phyloP scores from a whole-genome alignment of 2,113 vertebrate species.

The Cheilinus undulatus region DNA sequence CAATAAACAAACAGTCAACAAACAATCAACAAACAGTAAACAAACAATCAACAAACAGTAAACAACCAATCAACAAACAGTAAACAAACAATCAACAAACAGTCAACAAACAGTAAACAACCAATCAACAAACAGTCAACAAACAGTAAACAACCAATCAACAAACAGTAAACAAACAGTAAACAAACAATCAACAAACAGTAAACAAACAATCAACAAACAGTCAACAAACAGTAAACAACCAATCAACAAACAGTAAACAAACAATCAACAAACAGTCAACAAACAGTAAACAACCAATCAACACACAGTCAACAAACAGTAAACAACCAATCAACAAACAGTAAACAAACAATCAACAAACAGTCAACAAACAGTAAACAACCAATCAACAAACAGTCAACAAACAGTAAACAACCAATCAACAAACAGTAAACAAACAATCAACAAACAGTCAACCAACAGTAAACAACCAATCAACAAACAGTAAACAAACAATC shows the following conservation, averaged over 20 bases:
- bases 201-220: not conserved
- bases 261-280: not conserved
- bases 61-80: not conserved
- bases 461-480: no score
- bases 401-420: no score
- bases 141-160: not conserved
- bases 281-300: not conserved
- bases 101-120: constrained; percentile 4
- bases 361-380: not conserved
- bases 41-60: not conserved
- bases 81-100: no score
- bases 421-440: constrained; percentile 3
- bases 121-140: not conserved
- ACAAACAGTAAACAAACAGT: no score
- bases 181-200: no score
- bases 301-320: no score
- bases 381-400: no score
- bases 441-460: not conserved
- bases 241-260: constrained; percentile 8
- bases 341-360: not conserved
- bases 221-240: not conserved
- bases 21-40: constrained; percentile 8
- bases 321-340: no score
- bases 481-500: not conserved
- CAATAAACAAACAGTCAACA: no score